Conservation (phyloP, 2,888 invertebrate genomes). For the Pherbina coryleti region DNA sequence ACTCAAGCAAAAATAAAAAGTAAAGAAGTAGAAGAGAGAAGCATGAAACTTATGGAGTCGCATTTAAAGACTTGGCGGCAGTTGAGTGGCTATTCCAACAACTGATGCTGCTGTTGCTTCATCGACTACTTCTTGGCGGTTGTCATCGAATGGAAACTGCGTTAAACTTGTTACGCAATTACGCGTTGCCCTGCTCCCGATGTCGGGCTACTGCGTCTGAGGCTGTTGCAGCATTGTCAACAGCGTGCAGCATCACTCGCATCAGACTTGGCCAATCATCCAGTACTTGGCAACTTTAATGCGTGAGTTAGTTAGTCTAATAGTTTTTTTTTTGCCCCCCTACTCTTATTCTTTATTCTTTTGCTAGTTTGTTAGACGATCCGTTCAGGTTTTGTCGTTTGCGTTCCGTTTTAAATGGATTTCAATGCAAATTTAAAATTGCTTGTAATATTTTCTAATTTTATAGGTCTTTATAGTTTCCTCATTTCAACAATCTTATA, state of each 20-base stretch:
- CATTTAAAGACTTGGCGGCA: background rate
- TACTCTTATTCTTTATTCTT: background rate
- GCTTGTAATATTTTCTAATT: slow-evolving; percentile 49
- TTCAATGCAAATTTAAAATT: slow-evolving; percentile 56
- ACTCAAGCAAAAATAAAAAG: background rate
- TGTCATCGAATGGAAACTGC: slow-evolving; percentile 6
- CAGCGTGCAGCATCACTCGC: background rate
- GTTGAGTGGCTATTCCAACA: background rate
- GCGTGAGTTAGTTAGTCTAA: slow-evolving; percentile 24
- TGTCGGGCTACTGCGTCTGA: background rate
- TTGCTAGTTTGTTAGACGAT: background rate
- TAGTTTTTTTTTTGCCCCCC: background rate
- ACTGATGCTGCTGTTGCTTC: background rate
- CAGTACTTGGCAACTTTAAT: slow-evolving; percentile 22
- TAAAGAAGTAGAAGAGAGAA: background rate
- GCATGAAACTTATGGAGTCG: background rate
- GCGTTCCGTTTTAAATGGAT: slow-evolving; percentile 37
- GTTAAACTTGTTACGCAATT: slow-evolving; percentile 43
- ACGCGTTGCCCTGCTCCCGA: slow-evolving; percentile 28
- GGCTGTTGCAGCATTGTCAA: slow-evolving; percentile 6
- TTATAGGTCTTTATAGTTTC: slow-evolving; percentile 43
- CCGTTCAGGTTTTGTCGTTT: background rate
- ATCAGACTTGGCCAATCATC: slow-evolving; percentile 11
- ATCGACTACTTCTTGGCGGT: background rate
- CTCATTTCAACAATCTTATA: slow-evolving; percentile 14